Base-by-base conservation (phyloP, 2,797 vertebrate genomes). In the Vultur gryphus region DNA sequence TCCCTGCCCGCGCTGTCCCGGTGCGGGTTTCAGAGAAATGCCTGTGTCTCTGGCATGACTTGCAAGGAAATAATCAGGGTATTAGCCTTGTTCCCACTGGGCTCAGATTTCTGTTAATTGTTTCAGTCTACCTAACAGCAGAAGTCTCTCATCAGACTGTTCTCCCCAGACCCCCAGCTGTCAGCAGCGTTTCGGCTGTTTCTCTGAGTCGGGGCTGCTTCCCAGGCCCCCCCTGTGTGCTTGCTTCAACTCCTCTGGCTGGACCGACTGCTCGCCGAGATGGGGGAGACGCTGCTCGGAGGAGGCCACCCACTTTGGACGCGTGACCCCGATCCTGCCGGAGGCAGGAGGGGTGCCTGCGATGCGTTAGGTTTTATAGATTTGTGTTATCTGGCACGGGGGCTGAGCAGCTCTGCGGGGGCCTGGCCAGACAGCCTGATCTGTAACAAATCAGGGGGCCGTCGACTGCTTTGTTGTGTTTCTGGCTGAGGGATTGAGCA, bases 231-330 rank as follows among this genome's bases (percentile, higher is more conserved):
- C 28, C 9, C 14, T 1, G 2, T 2, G n/a, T 7, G 37, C 75
- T 35, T 18, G 12, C 26, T 15, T 51, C 8, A 46, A 26, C 8
- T 6, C 15, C 73, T 73, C 39, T 18, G 82, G 16, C 54, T 29
- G 73, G 21, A 26, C 12, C 0, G 1, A 24, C 6, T 18, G 10
- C 29, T 61, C 3, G 0, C 15, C 0, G 1, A 43, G 65, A 23
- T 8, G 7, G 14, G 44, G 62, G 65, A 57, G 70, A 37, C 0
- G 49, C 26, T 19, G 82, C 72, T 66, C 2, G 0, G 11, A 19
- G n/a, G 51, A 79, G 83, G 76, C 78, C 93, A 90, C 95, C 90
- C 92, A 72, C 49, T 41, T 29, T 0, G 71, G 72, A 20, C 1
- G 6, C 3, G 4, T n/a, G 94, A 58, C 39, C 69, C 37, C 0